Base-by-base conservation (phyloP, 2,113 vertebrate species). In the Clarias batrachus region DNA sequence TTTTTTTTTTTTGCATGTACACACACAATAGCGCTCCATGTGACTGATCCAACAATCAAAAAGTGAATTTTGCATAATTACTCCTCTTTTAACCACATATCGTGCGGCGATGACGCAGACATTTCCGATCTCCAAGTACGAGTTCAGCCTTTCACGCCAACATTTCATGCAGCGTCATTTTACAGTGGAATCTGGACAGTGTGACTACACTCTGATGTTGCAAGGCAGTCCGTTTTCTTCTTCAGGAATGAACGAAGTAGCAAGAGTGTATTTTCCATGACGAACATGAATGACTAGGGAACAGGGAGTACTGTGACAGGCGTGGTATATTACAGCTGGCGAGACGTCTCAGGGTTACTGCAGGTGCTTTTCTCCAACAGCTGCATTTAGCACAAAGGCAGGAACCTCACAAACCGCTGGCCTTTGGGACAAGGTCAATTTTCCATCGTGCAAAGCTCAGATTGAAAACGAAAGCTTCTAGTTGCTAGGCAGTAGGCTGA, bases 401-500 rank as follows among this genome's bases (percentile, higher is more conserved):
- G 25, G 25, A 16, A 68, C n/a, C 37, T 41, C 21, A 59, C 76
- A 79, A 79, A 30, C 19, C 9, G 1, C 23, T 60, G 52, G 65
- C 30, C 54, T 81, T 81, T 70, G 54, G 54, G 77, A 66, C 77
- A 48, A 86, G 65, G 65, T 70, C 77, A 71, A 2, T 86, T 62
- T 81, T 70, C 7, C 57, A 9, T 33, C 4, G 6, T 62, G 27
- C 2, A 10, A 10, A 52, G 56, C 3, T 52, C 41, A 30, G n/a
- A 52, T 66, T 70, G 48, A 30, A 68, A 48, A 23, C 13, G 2
- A 63, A 65, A 68, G 56, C 23, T 5, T 70, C 21, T 23, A 59
- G 84, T 86, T 86, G 84, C 62, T 79, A 79, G 62, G 84, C 84
- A 85, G 84, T 68, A 25, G 19, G 13, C 48, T 68, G 52, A 57